Conservation (phyloP, 2,113 vertebrate genomes). For the Osmerus mordax region DNA sequence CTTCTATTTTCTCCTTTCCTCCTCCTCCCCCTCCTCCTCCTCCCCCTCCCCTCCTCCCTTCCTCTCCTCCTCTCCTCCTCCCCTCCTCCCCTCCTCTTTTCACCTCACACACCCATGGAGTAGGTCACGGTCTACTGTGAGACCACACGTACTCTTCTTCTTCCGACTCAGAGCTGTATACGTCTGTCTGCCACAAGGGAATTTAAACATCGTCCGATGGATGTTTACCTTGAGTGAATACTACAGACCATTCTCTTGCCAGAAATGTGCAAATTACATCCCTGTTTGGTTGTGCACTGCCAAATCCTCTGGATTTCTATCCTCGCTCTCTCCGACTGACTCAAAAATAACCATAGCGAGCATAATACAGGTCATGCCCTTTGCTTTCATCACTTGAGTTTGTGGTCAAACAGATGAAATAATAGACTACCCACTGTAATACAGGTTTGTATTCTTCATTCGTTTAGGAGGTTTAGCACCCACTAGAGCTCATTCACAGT, state of each 20-base stretch:
- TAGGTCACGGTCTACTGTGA: constrained; percentile 1
- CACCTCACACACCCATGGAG: neutral
- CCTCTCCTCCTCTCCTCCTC: too few relatives aligned
- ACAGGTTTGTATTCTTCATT: neutral
- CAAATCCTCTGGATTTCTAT: neutral
- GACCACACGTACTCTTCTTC: constrained; percentile 2
- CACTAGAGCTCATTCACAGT: constrained; percentile 3
- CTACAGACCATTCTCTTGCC: constrained; percentile 2
- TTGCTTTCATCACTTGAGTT: neutral
- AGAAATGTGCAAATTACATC: constrained; percentile 8
- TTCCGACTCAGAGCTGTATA: constrained; percentile 27
- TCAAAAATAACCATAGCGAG: neutral
- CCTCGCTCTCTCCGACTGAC: neutral
- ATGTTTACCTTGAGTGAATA: constrained; percentile 7
- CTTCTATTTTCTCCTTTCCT: constrained; percentile 27
- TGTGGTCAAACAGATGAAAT: neutral
- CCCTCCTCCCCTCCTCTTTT: too few relatives aligned
- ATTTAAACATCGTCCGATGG: neutral
- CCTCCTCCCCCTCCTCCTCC: neutral
- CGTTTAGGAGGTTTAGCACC: neutral
- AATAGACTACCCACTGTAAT: neutral
- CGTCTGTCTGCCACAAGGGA: constrained; percentile 25
- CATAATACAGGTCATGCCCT: too few relatives aligned
- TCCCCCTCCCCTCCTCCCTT: too few relatives aligned
- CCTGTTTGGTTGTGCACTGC: neutral